Evolutionary conservation across 2,888 invertebrate species (phyloP), one percentile per base, ranked within the genome.

Genomic region (Mythimna lalbum): DNA sequence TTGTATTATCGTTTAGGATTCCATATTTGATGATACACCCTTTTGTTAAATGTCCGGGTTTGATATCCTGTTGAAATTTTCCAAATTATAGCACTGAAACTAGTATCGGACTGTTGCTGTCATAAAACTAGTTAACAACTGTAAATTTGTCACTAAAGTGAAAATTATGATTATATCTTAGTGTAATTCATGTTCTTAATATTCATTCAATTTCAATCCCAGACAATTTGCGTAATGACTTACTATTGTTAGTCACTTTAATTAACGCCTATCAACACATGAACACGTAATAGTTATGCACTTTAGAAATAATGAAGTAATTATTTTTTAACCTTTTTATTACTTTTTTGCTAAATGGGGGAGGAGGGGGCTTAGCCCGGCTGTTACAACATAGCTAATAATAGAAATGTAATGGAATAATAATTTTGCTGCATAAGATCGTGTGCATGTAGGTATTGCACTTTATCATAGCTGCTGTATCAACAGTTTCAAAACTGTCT

Each of bases 401-500:
- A 56, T n/a, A 19, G 9, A 53, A 27, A 9, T 21, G 9, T 27
- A 52, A 4, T 12, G 14, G n/a, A 31, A 31, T 17, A n/a, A 55
- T 33, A 55, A 55, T 0, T n/a, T 53, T 67, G 36, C 36, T n/a
- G 7, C 12, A 43, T 12, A 19, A 21, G 31, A 52, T 55, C n/a
- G 52, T 50, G 19, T 31, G 31, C n/a, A 33, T 47, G 21, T n/a
- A n/a, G n/a, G n/a, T 17, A 52, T 43, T 19, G 52, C 63, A 56
- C 12, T 31, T 64, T 56, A 70, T 27, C 27, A 27, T 27, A 27
- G 1, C 27, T 27, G 31, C 33, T 9, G 39, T 49, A 57, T 67
- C 67, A 39, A 69, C 39, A 63, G 68, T 80, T 86, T 73, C 81
- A 75, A 82, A 82, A 85, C 62, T 69, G 70, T 63, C 70, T 66